These are phyloP conservation scores for Chrysomallon squamiferum DNA, from an alignment of 1,140 invertebrate genomes.

Conservation along the genomic window DNA sequence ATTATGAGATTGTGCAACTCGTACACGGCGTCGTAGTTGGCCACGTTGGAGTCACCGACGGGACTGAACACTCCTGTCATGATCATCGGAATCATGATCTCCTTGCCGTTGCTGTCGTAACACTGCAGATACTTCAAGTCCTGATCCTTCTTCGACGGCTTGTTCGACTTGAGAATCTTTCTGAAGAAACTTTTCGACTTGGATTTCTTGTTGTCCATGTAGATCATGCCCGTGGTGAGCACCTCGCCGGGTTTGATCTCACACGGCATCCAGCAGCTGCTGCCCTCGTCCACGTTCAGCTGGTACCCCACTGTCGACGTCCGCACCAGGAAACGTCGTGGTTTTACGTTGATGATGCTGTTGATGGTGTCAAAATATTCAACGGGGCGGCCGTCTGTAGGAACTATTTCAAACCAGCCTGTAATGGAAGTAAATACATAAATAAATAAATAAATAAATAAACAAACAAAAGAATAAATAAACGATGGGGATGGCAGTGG, in stretches of 20 bases:
- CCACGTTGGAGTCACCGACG: constrained; percentile 40
- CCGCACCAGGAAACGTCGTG: constrained; percentile 48
- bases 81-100: constrained; percentile 57
- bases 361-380: constrained; percentile 57
- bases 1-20: constrained; percentile 53
- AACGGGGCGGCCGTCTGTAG: constrained; percentile 52
- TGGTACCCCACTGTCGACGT: constrained; percentile 53
- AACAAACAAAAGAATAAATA: too few species aligned
- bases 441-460: too few species aligned
- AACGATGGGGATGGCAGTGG: too few species aligned
- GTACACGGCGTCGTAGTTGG: constrained; percentile 56
- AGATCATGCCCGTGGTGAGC: constrained; percentile 51
- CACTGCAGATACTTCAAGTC: constrained; percentile 58
- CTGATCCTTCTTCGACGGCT: constrained; percentile 40
- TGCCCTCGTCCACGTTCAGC: constrained; percentile 43
- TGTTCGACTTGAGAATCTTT: constrained; percentile 41
- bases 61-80: constrained; percentile 58
- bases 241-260: constrained; percentile 52
- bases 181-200: constrained; percentile 38
- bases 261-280: constrained; percentile 46
- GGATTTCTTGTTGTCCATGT: constrained; percentile 53
- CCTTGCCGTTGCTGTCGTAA: constrained; percentile 38
- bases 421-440: too few species aligned
- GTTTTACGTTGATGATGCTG: constrained; percentile 48
- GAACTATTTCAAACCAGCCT: constrained; percentile 58